A percentile compares a stretch with the other conserved stretches of the same genome.
Evolutionary conservation across 1,140 invertebrate species (phyloP).

Genomic region (Pachyrhynchus sulphureomaculatus): DNA sequence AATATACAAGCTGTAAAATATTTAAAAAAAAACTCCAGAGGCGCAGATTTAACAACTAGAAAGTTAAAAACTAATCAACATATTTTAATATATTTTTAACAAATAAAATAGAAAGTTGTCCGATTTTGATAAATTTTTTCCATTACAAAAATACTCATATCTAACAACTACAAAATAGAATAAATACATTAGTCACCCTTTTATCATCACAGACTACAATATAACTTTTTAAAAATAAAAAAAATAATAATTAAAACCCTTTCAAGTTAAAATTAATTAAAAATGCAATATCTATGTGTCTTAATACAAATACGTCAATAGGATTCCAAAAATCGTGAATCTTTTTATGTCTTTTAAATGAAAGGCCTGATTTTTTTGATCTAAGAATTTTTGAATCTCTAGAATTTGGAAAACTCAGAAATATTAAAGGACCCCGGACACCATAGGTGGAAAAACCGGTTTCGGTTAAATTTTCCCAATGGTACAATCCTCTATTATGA

Average conservation of each 20-base stretch:
- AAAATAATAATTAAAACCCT: neutral
- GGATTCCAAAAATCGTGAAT: too few species aligned
- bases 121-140: constrained; percentile 38
- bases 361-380: too few species aligned
- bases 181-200: constrained; percentile 52
- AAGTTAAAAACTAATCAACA: constrained; percentile 33
- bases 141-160: constrained; percentile 50
- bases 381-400: too few species aligned
- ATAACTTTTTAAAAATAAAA: constrained; percentile 36
- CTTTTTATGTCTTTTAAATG: too few species aligned
- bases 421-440: too few species aligned
- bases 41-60: constrained; percentile 28
- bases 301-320: neutral
- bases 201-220: constrained; percentile 52
- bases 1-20: too few species aligned
- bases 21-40: constrained; percentile 29
- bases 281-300: neutral
- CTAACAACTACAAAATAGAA: constrained; percentile 46
- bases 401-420: too few species aligned
- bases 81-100: constrained; percentile 39
- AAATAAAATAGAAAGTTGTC: constrained; percentile 37
- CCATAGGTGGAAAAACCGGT: too few species aligned
- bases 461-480: too few species aligned
- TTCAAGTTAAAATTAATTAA: neutral
- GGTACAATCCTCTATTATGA: too few species aligned